Evolutionary conservation across 2,888 invertebrate genomes (phyloP).

Genomic region (Volucella inflata): DNA sequence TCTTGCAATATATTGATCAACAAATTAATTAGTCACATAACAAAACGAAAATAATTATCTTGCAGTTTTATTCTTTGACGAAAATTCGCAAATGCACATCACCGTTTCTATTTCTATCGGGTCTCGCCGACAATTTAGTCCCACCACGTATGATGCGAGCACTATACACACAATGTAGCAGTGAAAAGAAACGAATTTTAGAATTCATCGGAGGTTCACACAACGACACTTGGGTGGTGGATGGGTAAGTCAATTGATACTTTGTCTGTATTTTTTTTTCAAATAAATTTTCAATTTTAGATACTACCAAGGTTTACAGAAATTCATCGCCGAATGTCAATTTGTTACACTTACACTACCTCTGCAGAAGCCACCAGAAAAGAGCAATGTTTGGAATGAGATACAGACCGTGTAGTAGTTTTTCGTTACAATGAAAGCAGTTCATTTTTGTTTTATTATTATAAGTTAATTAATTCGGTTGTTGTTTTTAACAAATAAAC

Average conservation of each 20-base stretch:
- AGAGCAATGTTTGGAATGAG: conserved; percentile 83
- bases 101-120: conserved; percentile 94
- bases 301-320: conserved; percentile 82
- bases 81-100: conserved; percentile 90
- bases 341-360: conserved; percentile 79
- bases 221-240: conserved; percentile 96
- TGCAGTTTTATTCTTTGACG: conserved; percentile 89
- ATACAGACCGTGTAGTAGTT: conserved; percentile 79
- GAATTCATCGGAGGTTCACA: conserved; percentile 94
- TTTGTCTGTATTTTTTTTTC: not conserved
- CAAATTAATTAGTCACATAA: too few relatives aligned
- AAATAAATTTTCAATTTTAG: conserved; percentile 75
- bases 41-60: conserved; percentile 72
- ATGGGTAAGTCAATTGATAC: conserved; percentile 86
- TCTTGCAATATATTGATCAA: too few relatives aligned
- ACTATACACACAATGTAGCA: conserved; percentile 90
- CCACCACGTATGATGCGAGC: conserved; percentile 95
- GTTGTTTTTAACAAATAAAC: too few relatives aligned
- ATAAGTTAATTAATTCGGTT: too few relatives aligned
- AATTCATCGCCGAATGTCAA: conserved; percentile 81
- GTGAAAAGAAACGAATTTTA: conserved; percentile 90
- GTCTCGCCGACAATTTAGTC: conserved; percentile 93
- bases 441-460: conserved; percentile 21
- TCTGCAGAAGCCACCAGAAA: conserved; percentile 82
- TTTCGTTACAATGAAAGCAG: conserved; percentile 6